phyloP scores from a whole-genome alignment of 2,797 vertebrate species.

The Propithecus perrieri region DNA sequence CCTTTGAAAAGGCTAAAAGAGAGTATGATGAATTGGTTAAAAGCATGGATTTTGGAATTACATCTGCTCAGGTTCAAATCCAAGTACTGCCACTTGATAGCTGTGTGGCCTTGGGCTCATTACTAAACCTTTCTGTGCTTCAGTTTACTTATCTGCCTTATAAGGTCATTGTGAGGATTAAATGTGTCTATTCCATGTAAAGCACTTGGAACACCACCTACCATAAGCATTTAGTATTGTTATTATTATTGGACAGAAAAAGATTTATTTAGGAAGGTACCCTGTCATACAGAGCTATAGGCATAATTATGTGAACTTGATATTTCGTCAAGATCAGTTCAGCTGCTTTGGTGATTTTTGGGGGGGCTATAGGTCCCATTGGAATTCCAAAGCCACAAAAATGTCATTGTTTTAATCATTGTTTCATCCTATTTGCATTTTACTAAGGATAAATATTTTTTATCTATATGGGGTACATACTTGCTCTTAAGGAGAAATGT shows the following conservation, averaged over 20 bases:
- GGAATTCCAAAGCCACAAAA: conserved; percentile 7
- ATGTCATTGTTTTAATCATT: background rate
- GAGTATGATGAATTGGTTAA: background rate
- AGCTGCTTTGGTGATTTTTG: background rate
- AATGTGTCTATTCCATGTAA: background rate
- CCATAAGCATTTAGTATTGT: background rate
- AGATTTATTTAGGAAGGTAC: background rate
- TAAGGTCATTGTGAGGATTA: background rate
- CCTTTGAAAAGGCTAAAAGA: background rate
- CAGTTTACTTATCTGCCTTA: background rate
- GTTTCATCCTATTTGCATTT: background rate
- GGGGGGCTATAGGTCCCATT: background rate
- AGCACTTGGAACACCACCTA: background rate
- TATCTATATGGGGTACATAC: background rate
- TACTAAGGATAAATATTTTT: background rate
- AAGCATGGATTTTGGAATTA: background rate
- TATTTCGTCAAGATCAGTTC: conserved; percentile 14
- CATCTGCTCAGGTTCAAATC: background rate
- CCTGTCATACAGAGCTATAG: background rate
- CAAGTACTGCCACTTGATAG: background rate
- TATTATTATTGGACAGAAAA: background rate
- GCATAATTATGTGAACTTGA: background rate
- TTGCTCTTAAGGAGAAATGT: background rate
- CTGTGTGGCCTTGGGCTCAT: background rate
- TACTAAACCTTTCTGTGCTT: background rate